A percentile compares a stretch with the other conserved stretches of the same genome.
Evolutionary conservation across 2,113 vertebrate genomes (phyloP).

Genomic region (Gallinago undulata): DNA sequence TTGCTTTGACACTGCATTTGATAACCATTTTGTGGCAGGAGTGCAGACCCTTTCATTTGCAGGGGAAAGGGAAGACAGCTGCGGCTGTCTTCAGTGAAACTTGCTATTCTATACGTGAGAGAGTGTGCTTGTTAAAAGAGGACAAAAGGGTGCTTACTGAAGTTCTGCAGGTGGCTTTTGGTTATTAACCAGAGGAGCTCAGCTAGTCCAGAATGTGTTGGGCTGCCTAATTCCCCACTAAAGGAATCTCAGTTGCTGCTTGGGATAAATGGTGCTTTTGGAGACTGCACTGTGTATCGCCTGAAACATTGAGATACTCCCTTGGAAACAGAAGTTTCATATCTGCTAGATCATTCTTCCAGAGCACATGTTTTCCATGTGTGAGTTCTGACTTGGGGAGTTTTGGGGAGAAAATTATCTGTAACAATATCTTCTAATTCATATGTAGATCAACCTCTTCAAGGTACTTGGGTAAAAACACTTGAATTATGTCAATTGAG

Average conservation of each 20-base stretch:
- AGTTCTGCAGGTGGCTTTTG: conserved; percentile 80
- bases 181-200: conserved; percentile 73
- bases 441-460: conserved; percentile 41
- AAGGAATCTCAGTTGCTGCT: conserved; percentile 42
- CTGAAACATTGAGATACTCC: not conserved
- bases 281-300: not conserved
- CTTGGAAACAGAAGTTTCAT: conserved; percentile 52
- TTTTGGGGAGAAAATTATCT: not conserved
- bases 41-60: conserved; percentile 81
- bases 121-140: conserved; percentile 60
- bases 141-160: conserved; percentile 77
- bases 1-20: conserved; percentile 79
- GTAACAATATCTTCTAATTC: conserved; percentile 42
- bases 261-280: conserved; percentile 32
- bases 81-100: conserved; percentile 78
- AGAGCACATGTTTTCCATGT: not conserved
- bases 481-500: conserved; percentile 54
- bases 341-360: conserved; percentile 23
- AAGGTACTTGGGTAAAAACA: conserved; percentile 19
- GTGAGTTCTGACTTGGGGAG: not conserved
- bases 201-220: conserved; percentile 71
- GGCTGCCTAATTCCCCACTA: conserved; percentile 64
- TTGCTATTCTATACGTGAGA: conserved; percentile 74
- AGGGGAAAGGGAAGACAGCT: conserved; percentile 79
- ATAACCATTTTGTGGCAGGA: conserved; percentile 79